phyloP scores from a whole-genome alignment of 2,113 vertebrate species.

The Myodes glareolus region DNA sequence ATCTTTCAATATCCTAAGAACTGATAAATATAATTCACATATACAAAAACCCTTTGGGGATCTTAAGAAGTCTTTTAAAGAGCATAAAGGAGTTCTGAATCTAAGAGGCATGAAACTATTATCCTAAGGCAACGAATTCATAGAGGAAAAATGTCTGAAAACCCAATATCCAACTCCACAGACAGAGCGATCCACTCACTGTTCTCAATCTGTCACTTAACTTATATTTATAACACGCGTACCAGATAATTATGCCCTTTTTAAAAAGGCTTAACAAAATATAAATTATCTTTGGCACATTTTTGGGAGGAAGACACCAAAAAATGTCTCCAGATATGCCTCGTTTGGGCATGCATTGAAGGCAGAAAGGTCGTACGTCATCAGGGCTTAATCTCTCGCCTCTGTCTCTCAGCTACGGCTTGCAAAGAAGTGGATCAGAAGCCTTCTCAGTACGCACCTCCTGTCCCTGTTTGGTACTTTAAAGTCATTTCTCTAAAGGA shows the following conservation, averaged over 20 bases:
- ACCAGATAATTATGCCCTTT: background rate
- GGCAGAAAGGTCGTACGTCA: background rate
- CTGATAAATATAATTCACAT: background rate
- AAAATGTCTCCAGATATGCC: background rate
- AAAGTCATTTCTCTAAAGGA: background rate
- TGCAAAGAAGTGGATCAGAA: background rate
- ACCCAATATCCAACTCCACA: background rate
- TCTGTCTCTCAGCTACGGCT: background rate
- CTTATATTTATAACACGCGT: background rate
- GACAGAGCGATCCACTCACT: background rate
- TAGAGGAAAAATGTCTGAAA: constrained; percentile 32
- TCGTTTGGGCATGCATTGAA: background rate
- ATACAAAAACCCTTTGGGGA: background rate
- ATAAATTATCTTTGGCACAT: constrained; percentile 9
- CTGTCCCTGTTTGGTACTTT: background rate
- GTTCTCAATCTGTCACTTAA: background rate
- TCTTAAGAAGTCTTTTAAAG: constrained; percentile 33
- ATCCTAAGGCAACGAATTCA: constrained; percentile 13
- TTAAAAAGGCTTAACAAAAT: background rate
- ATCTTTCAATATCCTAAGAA: background rate
- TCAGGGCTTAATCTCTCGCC: background rate
- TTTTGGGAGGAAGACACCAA: background rate
- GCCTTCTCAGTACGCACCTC: background rate
- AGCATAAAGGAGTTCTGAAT: background rate
- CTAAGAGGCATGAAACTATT: background rate